Percentiles rank a stretch among this genome's conserved stretches.
Conservation (phyloP, 2,113 vertebrate species). For the Boulengeromyrus knoepffleri region DNA sequence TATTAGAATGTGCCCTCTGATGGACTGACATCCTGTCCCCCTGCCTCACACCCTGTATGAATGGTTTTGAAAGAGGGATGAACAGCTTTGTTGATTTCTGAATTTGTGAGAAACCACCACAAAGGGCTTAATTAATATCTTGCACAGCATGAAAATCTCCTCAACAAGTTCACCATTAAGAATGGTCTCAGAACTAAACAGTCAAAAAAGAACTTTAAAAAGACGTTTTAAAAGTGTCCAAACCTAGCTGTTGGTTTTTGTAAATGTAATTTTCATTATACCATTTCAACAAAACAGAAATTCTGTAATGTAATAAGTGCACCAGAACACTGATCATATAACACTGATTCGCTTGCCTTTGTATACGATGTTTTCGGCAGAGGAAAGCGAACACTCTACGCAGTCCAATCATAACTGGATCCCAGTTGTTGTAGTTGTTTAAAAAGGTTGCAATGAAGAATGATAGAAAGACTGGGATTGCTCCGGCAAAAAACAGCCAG, state of each 20-base stretch:
- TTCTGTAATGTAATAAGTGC: background rate
- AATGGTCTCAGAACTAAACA: background rate
- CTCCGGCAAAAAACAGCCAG: slow-evolving; percentile 90
- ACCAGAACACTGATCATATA: background rate
- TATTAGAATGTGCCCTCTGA: background rate
- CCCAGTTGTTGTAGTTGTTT: slow-evolving; percentile 98
- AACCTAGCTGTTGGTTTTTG: background rate
- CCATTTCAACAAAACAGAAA: background rate
- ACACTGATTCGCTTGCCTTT: background rate
- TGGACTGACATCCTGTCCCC: background rate
- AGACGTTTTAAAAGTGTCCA: background rate
- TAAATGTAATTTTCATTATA: background rate
- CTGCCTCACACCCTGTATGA: background rate
- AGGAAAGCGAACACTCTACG: slow-evolving; percentile 85
- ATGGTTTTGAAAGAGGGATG: background rate
- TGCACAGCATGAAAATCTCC: background rate
- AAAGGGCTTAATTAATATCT: background rate
- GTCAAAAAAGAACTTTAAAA: background rate
- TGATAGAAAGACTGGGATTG: slow-evolving; percentile 86
- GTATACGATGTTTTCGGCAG: slow-evolving; percentile 80
- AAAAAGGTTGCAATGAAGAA: slow-evolving; percentile 84
- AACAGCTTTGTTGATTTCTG: background rate
- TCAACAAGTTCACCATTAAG: background rate
- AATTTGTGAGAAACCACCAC: background rate
- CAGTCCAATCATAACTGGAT: slow-evolving; percentile 89